Percentiles rank a stretch among this genome's conserved stretches.
Conservation (phyloP, 2,888 invertebrate species). For the Heliothis peltigera region DNA sequence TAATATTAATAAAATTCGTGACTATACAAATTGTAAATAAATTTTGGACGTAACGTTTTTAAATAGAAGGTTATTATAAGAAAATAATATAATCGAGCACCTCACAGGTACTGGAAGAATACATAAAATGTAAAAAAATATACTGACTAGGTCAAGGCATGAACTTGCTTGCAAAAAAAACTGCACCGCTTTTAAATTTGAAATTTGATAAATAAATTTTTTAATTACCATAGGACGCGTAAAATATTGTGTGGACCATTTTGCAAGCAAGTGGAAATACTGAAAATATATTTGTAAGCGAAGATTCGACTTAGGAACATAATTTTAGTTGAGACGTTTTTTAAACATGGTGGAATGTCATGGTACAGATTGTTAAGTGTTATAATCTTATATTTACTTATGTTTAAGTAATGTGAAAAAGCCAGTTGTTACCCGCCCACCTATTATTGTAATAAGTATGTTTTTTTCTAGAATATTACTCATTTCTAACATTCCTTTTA, state of each 20-base stretch:
- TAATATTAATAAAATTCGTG: slow-evolving; percentile 53
- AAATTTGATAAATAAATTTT: neutral
- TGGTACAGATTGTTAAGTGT: slow-evolving; percentile 27
- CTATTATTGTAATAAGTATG: slow-evolving; percentile 19
- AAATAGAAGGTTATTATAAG: slow-evolving; percentile 43
- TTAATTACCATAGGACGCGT: neutral
- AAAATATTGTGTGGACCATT: slow-evolving; percentile 21
- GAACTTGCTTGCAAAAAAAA: slow-evolving; percentile 58
- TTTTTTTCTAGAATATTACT: neutral
- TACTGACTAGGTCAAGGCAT: slow-evolving; percentile 59
- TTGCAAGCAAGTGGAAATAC: slow-evolving; percentile 56
- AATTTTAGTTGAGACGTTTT: slow-evolving; percentile 49
- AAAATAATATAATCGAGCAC: slow-evolving; percentile 51
- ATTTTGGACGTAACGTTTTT: slow-evolving; percentile 68
- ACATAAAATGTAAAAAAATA: slow-evolving; percentile 42
- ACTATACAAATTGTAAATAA: slow-evolving; percentile 68
- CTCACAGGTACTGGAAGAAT: slow-evolving; percentile 51
- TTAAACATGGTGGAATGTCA: slow-evolving; percentile 25
- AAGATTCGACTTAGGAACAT: slow-evolving; percentile 59
- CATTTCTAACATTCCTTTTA: slow-evolving; percentile 16
- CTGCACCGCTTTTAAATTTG: slow-evolving; percentile 2
- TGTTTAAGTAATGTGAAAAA: slow-evolving; percentile 38
- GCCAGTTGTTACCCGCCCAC: slow-evolving; percentile 45
- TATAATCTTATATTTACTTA: slow-evolving; percentile 38
- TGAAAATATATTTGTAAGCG: slow-evolving; percentile 48